Conservation (phyloP, 1,140 invertebrate species). For the Drosophila biarmipes region DNA sequence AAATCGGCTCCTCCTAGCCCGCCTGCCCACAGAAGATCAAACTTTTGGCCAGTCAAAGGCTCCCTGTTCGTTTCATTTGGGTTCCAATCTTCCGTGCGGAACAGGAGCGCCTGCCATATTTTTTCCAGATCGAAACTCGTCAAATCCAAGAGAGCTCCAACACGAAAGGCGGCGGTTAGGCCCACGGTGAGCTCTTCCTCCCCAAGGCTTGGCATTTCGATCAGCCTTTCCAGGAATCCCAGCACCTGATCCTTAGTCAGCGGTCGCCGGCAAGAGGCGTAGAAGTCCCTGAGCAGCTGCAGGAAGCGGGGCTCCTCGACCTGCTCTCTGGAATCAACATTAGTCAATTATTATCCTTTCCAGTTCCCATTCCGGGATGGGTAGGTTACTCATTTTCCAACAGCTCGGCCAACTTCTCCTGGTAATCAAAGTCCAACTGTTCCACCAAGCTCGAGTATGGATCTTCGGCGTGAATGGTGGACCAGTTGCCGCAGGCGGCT, state of each 20-base stretch:
- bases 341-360: no score
- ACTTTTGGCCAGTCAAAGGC: background rate
- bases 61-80: background rate
- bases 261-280: conserved; percentile 35
- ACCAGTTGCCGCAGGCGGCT: conserved; percentile 54
- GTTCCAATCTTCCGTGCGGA: background rate
- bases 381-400: conserved; percentile 11
- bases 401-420: conserved; percentile 22
- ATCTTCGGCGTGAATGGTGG: background rate
- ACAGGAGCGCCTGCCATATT: conserved; percentile 1
- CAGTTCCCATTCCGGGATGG: background rate
- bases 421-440: conserved; percentile 43
- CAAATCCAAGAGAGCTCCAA: background rate
- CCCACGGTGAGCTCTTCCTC: background rate
- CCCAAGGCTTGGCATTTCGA: background rate
- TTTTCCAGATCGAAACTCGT: accelerated
- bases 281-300: conserved; percentile 33
- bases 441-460: conserved; percentile 21
- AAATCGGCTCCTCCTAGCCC: background rate
- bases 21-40: conserved; percentile 7
- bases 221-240: conserved; percentile 19
- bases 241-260: background rate
- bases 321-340: background rate
- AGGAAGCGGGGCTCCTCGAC: conserved; percentile 15
- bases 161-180: conserved; percentile 22